These are phyloP conservation scores for Tor tambroides DNA, from an alignment of 2,113 vertebrate species.

Conservation along the genomic window DNA sequence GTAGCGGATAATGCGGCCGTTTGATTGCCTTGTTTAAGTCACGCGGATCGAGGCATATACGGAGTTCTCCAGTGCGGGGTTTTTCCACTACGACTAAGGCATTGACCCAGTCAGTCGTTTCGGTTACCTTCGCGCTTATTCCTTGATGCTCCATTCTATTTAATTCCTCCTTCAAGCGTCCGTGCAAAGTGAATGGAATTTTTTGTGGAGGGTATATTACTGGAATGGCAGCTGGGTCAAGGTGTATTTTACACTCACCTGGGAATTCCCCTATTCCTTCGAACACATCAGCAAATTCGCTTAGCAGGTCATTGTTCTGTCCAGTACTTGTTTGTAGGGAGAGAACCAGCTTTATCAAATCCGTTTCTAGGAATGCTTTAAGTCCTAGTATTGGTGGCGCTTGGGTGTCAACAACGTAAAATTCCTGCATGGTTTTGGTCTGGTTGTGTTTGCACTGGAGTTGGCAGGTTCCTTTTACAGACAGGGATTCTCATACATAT, in stretches of 20 bases:
- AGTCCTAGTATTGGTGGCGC: background rate
- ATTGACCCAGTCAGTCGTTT: slow-evolving; percentile 30
- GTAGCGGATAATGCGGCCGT: background rate
- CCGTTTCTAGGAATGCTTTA: background rate
- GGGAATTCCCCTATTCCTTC: slow-evolving; percentile 19
- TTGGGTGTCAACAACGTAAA: background rate
- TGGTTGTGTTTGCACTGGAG: background rate
- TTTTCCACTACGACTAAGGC: slow-evolving; percentile 24
- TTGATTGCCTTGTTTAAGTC: background rate
- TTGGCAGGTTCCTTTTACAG: background rate
- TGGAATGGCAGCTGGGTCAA: slow-evolving; percentile 2
- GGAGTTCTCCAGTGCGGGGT: background rate
- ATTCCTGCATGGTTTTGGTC: background rate
- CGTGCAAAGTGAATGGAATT: background rate
- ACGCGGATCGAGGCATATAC: background rate
- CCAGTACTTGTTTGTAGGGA: background rate
- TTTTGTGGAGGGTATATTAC: background rate
- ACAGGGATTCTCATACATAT: background rate
- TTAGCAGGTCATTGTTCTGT: background rate
- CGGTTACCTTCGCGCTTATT: background rate
- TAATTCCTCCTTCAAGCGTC: slow-evolving; percentile 8
- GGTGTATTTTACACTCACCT: slow-evolving; percentile 7
- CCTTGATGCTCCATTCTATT: background rate
- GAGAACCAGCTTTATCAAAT: background rate
- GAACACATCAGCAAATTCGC: slow-evolving; percentile 10